Evolutionary conservation across 2,113 vertebrate genomes (phyloP), one percentile per base, ranked within the genome.

Genomic region (Toxotes chatareus): DNA sequence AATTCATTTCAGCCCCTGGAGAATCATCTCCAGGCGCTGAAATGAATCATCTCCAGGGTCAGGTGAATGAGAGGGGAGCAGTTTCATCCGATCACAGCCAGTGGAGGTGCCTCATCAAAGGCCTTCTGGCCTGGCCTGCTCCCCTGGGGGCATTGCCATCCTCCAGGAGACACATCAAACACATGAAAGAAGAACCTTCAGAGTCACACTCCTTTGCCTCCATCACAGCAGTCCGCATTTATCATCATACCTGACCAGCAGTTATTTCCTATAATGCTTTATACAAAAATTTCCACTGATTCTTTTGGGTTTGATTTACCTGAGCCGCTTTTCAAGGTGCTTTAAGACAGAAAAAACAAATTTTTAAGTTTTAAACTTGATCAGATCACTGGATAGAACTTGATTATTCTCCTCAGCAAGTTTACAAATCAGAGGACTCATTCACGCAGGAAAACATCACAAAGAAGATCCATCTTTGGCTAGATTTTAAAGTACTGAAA

Each of bases 81-180:
- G 76, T 83, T 88, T 88, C 88, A 89, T 64, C 72, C 49, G 47
- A 88, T 91, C 91, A 86, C 83, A 88, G 83, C 73, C 72, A 73
- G 69, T 42, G 51, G 71, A 85, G 85, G 86, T 70, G 84, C 78
- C 77, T 89, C 89, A 92, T 93, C 90, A 93, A 92, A 93, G 87
- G 74, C 84, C 88, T 82, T 83, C 86, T 86, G 83, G 88, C 86
- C 84, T 65, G 68, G 72, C 55, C 82, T 82, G 72, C 75, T 88
- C 82, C 83, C 87, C 72, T 57, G 86, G 79, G 36, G 86, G 75
- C 70, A 67, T n/a, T 31, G 80, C 79, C 69, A 34, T 91, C 84
- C 81, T 92, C 83, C 72, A 86, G 73, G 86, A 89, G 76, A 83
- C 85, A 84, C 85, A 91, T 90, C 82, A 91, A 92, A 92, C 88